phyloP scores from a whole-genome alignment of 2,113 vertebrate genomes.

The Catharus bicknelli region DNA sequence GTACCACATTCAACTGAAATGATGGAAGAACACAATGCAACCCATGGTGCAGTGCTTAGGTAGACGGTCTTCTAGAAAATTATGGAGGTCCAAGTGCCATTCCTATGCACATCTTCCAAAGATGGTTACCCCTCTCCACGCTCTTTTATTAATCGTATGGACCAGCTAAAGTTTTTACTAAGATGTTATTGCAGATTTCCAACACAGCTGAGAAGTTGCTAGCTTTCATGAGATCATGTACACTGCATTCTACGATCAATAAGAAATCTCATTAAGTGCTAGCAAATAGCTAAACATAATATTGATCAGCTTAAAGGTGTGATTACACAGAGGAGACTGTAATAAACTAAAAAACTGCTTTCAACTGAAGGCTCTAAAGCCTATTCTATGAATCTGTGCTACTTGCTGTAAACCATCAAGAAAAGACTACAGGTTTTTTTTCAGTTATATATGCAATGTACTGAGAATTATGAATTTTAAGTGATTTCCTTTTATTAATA shows the following conservation, averaged over 20 bases:
- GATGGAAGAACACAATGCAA: neutral
- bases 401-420: neutral
- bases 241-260: neutral
- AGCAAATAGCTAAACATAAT: neutral
- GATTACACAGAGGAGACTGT: neutral
- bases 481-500: neutral
- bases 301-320: neutral
- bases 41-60: rapidly evolving
- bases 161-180: neutral
- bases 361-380: neutral
- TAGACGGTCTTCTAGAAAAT: neutral
- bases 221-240: neutral
- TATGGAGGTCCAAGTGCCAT: neutral
- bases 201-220: neutral
- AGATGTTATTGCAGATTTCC: neutral
- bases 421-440: neutral
- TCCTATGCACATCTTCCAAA: neutral
- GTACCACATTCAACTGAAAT: rapidly evolving
- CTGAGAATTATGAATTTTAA: neutral
- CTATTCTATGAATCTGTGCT: neutral
- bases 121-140: neutral
- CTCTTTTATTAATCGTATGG: neutral
- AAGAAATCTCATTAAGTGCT: neutral
- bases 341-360: neutral
- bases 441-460: neutral